Evolutionary conservation across 2,888 invertebrate species (phyloP).

Genomic region (Creontiades dilutus): DNA sequence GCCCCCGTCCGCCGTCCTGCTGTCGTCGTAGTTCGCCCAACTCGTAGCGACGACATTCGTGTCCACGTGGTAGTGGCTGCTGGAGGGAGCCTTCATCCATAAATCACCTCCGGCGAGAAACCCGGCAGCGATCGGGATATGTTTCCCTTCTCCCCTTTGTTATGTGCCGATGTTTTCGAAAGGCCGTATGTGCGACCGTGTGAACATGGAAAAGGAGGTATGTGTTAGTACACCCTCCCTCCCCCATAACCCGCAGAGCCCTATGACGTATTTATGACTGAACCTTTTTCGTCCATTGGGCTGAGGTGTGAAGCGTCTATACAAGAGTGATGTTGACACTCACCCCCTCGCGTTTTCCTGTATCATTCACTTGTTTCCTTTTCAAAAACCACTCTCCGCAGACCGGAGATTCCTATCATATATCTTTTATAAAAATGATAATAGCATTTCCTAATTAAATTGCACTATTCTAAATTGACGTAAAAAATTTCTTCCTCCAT

Average conservation of each 20-base stretch:
- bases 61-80: background rate
- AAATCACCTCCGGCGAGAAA: conserved; percentile 25
- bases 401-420: no score
- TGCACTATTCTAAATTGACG: no score
- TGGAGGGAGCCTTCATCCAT: background rate
- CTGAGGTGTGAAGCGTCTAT: background rate
- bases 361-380: background rate
- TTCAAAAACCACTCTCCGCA: background rate
- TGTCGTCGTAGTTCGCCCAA: background rate
- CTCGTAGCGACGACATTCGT: background rate
- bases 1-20: no score
- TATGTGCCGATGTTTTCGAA: background rate
- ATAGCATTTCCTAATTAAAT: no score
- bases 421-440: no score
- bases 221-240: background rate
- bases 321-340: conserved; percentile 9
- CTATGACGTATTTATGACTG: conserved; percentile 20
- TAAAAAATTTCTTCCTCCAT: no score
- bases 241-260: background rate
- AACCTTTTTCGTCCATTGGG: background rate
- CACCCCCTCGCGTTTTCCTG: background rate
- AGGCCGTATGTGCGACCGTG: background rate
- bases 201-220: background rate
- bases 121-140: background rate
- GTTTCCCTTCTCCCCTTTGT: background rate